Evolutionary conservation across 2,113 vertebrate genomes (phyloP), one percentile per base, ranked within the genome.

Genomic region (Nanorana parkeri): DNA sequence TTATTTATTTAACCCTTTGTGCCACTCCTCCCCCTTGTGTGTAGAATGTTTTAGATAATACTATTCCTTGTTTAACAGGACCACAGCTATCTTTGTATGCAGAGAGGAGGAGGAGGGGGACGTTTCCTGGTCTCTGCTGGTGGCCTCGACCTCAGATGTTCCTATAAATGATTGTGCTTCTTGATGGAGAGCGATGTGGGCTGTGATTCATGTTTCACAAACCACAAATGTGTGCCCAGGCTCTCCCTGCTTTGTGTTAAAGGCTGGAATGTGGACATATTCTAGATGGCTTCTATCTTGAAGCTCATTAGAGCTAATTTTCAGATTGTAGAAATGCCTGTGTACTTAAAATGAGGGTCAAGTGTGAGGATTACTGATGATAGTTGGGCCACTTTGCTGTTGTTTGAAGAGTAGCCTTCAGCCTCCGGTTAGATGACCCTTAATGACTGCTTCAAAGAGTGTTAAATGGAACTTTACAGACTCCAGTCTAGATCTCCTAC

Each of bases 1-100:
- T n/a, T n/a, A n/a, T n/a, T n/a, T n/a, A n/a, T n/a, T n/a, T n/a
- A n/a, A n/a, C n/a, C n/a, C n/a, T n/a, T n/a, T n/a, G n/a, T n/a
- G n/a, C n/a, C n/a, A n/a, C n/a, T n/a, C n/a, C n/a, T n/a, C n/a
- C n/a, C n/a, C n/a, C n/a, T n/a, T n/a, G n/a, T n/a, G n/a, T n/a
- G n/a, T n/a, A n/a, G n/a, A n/a, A n/a, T n/a, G n/a, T 73, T 41
- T 78, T 67, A 55, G 29, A 79, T 74, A 85, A 54, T 84, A 61
- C 66, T 71, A 71, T 29, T 68, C 63, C 11, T 0, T 84, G 66
- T 17, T 74, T 81, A n/a, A 47, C 74, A 63, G 20, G 28, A 28
- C 52, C 79, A 41, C 56, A 26, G 41, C 72, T 83, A 69, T 68
- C 64, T 77, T 20, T 32, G 13, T 58, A 54, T 47, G 56, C n/a